Evolutionary conservation across 1,140 invertebrate genomes (phyloP).

Genomic region (Schlechtendalia chinensis): DNA sequence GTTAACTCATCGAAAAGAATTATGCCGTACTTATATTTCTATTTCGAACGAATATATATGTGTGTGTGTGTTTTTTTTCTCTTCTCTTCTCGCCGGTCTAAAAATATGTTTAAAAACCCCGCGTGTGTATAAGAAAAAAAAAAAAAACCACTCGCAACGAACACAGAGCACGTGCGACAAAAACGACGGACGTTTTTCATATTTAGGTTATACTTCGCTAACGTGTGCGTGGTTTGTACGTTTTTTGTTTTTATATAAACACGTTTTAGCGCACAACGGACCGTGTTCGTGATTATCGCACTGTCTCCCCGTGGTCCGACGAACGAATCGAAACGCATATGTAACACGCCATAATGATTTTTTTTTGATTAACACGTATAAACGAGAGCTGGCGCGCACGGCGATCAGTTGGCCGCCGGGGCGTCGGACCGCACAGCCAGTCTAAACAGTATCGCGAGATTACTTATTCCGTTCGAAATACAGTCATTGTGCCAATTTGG

Average conservation of each 20-base stretch:
- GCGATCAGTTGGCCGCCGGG: background rate
- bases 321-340: too few species aligned
- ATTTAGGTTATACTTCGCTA: too few species aligned
- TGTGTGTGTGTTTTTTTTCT: background rate
- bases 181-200: background rate
- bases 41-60: too few species aligned
- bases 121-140: background rate
- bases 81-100: background rate
- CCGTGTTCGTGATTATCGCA: too few species aligned
- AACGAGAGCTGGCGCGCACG: slow-evolving; percentile 25
- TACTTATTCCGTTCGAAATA: slow-evolving; percentile 36
- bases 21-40: too few species aligned
- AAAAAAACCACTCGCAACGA: background rate
- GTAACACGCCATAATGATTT: too few species aligned
- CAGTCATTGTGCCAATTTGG: slow-evolving; percentile 28
- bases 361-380: too few species aligned
- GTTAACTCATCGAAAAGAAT: slow-evolving; percentile 18
- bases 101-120: background rate
- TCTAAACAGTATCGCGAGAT: background rate
- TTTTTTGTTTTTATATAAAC: too few species aligned
- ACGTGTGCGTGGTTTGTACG: too few species aligned
- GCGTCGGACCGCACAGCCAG: background rate
- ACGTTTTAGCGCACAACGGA: background rate
- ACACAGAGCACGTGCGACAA: background rate
- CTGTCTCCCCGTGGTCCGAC: too few species aligned